A percentile compares a stretch with the other conserved stretches of the same genome.
These are phyloP conservation scores for Potamilus streckersoni DNA, from an alignment of 1,140 invertebrate genomes.

Conservation along the genomic window DNA sequence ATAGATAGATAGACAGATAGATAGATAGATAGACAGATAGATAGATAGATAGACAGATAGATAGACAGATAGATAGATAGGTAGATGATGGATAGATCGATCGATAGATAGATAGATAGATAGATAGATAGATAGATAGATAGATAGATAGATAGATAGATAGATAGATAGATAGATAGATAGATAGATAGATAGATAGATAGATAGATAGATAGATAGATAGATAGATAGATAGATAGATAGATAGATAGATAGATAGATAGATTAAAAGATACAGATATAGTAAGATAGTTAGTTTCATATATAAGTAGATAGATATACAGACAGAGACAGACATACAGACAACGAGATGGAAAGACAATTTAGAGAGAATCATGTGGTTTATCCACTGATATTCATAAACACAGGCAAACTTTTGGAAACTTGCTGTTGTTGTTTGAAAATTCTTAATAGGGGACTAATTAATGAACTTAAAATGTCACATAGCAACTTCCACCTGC, in stretches of 20 bases:
- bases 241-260: neutral
- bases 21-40: too few relatives aligned
- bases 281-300: constrained; percentile 1
- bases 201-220: too few relatives aligned
- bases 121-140: neutral
- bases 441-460: constrained; percentile 23
- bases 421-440: constrained; percentile 42
- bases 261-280: neutral
- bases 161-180: neutral
- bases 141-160: neutral
- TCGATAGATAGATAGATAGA: too few relatives aligned
- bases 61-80: too few relatives aligned
- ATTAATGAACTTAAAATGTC: constrained; percentile 10
- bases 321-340: neutral
- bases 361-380: neutral
- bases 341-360: neutral
- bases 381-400: constrained; percentile 30
- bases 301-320: too few relatives aligned
- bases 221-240: neutral
- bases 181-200: neutral
- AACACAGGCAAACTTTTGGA: constrained; percentile 23
- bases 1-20: too few relatives aligned
- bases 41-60: too few relatives aligned
- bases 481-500: constrained; percentile 24
- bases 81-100: neutral